Evolutionary conservation across 2,113 vertebrate genomes (phyloP), one percentile per base, ranked within the genome.

Genomic region (Entelurus aequoreus): DNA sequence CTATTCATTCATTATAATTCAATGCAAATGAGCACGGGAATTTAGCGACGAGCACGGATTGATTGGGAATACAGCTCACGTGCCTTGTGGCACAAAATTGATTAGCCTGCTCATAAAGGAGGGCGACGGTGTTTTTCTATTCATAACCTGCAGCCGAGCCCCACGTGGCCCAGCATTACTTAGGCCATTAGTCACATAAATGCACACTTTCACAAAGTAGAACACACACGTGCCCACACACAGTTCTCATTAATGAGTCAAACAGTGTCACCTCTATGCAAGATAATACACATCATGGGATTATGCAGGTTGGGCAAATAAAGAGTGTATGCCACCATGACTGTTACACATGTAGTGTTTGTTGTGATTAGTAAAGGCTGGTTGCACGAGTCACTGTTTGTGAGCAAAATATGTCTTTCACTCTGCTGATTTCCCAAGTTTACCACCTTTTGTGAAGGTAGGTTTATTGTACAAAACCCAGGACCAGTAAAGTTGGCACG

Each of bases 101-200:
- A 81, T 83, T 83, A 77, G 65, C 58, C 52, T 57, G 63, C 60
- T 72, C 74, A 72, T 70, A 75, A 80, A 79, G 64, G 72, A 50
- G 69, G 65, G 59, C 71, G 64, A 48, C 48, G 60, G 63, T 73
- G 77, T 69, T 75, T 76, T 71, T 72, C 72, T 74, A 66, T 77
- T 74, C 72, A 72, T 71, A 75, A 75, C 66, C 76, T 69, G 65
- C 69, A 72, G 69, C 60, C 11, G 28, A 56, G 57, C 46, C 75
- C 73, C 71, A 56, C 67, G 71, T 77, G 74, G 76, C 61, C 69
- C n/a, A 67, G 74, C 69, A 74, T 77, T 73, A 76, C 75, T 71
- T 69, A 81, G 71, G 54, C 48, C 74, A 81, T 85, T 79, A 76
- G 78, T 79, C 74, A 65, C 37, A 54, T 47, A 56, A 47, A 12